Percentiles rank a stretch among this genome's conserved stretches.
Evolutionary conservation across 2,113 vertebrate genomes (phyloP).

Genomic region (Heterotis niloticus): DNA sequence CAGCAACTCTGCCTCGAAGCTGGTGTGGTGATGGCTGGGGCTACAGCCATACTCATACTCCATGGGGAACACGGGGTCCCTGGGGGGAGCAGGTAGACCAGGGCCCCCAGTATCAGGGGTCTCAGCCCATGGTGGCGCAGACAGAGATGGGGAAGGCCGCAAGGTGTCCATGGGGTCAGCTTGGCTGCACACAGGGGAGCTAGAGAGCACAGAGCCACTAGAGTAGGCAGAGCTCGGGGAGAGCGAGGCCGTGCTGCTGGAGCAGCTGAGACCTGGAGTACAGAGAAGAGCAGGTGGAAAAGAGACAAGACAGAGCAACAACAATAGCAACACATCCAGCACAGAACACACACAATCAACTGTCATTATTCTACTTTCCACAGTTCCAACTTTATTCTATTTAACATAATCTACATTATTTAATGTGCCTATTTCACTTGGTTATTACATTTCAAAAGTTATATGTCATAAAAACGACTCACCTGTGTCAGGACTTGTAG

Average conservation of each 20-base stretch:
- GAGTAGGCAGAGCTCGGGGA: conserved; percentile 78
- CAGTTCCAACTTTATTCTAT: neutral
- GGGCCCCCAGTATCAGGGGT: conserved; percentile 23
- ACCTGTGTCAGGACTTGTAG: conserved; percentile 83
- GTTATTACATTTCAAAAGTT: no score
- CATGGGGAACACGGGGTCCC: conserved; percentile 58
- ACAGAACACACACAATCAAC: neutral
- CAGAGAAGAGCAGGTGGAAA: neutral
- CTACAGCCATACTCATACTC: conserved; percentile 54
- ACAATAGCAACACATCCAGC: neutral
- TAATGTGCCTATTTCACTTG: no score
- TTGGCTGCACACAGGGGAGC: conserved; percentile 56
- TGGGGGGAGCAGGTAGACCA: neutral
- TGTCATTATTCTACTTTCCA: neutral
- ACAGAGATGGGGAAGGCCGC: conserved; percentile 53
- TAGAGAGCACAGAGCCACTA: conserved; percentile 57
- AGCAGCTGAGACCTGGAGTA: conserved; percentile 63
- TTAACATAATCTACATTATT: neutral
- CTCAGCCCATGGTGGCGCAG: conserved; percentile 40
- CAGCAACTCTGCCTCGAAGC: conserved; percentile 58
- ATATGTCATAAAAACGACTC: neutral
- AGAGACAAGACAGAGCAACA: neutral
- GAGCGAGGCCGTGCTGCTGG: conserved; percentile 70
- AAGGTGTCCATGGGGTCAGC: conserved; percentile 48
- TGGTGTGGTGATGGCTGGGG: conserved; percentile 21